These are phyloP conservation scores for Stratiomys singularior DNA, from an alignment of 2,888 invertebrate genomes.

Conservation along the genomic window DNA sequence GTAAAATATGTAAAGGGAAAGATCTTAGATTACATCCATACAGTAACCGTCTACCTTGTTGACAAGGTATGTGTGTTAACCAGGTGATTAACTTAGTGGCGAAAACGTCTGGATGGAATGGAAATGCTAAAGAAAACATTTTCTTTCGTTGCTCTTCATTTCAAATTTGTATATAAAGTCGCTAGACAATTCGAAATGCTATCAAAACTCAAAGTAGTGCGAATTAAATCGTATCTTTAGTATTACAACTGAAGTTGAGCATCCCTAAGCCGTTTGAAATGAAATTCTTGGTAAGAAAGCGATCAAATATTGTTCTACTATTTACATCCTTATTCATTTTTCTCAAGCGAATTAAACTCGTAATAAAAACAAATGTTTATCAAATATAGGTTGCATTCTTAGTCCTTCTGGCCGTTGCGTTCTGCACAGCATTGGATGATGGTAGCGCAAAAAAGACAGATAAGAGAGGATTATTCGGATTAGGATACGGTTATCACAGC, in stretches of 20 bases:
- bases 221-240: constrained; percentile 27
- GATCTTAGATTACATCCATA: constrained; percentile 33
- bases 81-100: constrained; percentile 5
- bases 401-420: constrained; percentile 34
- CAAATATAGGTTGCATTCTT: constrained; percentile 30
- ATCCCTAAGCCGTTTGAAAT: background rate
- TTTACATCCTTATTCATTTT: background rate
- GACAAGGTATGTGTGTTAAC: background rate
- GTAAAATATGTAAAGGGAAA: constrained; percentile 7
- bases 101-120: constrained; percentile 7
- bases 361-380: background rate
- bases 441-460: constrained; percentile 34
- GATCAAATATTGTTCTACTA: background rate
- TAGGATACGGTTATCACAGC: constrained; percentile 32
- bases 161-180: constrained; percentile 27
- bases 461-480: constrained; percentile 38
- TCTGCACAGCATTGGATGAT: constrained; percentile 34
- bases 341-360: background rate
- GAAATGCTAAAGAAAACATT: background rate
- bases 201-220: constrained; percentile 24
- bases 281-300: constrained; percentile 37
- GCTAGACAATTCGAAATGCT: background rate
- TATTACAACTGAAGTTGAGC: constrained; percentile 1
- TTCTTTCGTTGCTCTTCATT: background rate
- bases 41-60: background rate